These are phyloP conservation scores for Malurus cyaneus DNA, from an alignment of 2,113 vertebrate species.

Conservation along the genomic window DNA sequence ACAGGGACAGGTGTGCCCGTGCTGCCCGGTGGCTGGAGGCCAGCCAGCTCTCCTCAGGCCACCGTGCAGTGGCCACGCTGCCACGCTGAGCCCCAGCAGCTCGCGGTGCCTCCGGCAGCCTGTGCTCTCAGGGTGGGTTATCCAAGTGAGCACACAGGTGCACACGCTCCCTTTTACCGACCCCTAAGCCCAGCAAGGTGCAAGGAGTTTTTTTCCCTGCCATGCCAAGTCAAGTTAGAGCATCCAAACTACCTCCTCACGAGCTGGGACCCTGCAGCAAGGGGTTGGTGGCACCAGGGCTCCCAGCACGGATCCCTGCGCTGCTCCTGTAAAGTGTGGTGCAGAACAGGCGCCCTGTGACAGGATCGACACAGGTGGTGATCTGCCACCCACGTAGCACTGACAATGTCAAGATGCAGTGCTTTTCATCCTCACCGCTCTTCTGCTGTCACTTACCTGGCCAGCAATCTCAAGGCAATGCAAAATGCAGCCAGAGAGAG, in stretches of 20 bases:
- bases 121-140: rapidly evolving
- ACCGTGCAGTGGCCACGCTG: rapidly evolving
- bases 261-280: neutral
- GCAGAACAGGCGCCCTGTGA: neutral
- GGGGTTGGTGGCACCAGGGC: neutral
- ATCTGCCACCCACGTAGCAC: too few relatives aligned
- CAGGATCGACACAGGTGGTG: neutral
- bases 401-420: neutral
- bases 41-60: neutral
- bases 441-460: neutral
- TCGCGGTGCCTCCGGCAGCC: rapidly evolving
- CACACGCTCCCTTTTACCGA: rapidly evolving
- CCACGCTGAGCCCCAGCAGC: neutral
- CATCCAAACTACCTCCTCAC: rapidly evolving
- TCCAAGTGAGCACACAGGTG: neutral
- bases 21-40: neutral
- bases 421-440: neutral
- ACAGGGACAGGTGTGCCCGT: neutral
- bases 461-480: rapidly evolving
- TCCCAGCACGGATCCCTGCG: rapidly evolving
- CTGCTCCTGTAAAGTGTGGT: neutral
- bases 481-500: neutral
- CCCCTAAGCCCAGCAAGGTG: neutral
- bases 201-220: neutral
- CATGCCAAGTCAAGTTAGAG: neutral